Evolutionary conservation across 2,113 vertebrate species (phyloP).

Genomic region (Aythya baeri): DNA sequence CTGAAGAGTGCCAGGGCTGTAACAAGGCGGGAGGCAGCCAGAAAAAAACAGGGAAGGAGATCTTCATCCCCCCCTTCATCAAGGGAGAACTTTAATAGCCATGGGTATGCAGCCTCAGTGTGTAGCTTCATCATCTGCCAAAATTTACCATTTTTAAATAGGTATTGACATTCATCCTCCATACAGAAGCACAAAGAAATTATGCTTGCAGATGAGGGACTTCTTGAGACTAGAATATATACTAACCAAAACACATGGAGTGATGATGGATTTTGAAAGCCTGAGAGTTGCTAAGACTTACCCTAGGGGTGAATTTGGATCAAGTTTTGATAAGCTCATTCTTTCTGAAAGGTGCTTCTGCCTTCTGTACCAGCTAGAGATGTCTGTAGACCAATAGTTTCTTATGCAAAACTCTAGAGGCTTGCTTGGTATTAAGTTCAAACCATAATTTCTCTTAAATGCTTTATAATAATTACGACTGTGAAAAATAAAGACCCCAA

Average conservation of each 20-base stretch:
- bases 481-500: not conserved
- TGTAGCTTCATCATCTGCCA: not conserved
- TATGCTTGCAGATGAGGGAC: not conserved
- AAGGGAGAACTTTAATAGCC: not conserved
- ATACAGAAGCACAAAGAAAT: not conserved
- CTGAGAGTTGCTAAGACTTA: not conserved
- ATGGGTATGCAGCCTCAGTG: not conserved
- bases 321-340: not conserved
- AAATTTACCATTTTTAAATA: not conserved
- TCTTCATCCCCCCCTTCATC: not conserved
- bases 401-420: not conserved
- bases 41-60: not conserved
- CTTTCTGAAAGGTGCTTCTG: not conserved
- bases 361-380: not conserved
- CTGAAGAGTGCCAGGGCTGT: not conserved
- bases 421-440: not conserved
- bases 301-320: not conserved
- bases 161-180: not conserved
- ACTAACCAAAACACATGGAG: accelerated
- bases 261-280: not conserved
- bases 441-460: not conserved
- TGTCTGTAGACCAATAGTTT: not conserved
- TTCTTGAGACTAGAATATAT: not conserved
- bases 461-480: not conserved
- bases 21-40: not conserved